These are phyloP conservation scores for Palythoa grandis DNA, from an alignment of 92 coral and sea anemone genomes.

Conservation along the genomic window DNA sequence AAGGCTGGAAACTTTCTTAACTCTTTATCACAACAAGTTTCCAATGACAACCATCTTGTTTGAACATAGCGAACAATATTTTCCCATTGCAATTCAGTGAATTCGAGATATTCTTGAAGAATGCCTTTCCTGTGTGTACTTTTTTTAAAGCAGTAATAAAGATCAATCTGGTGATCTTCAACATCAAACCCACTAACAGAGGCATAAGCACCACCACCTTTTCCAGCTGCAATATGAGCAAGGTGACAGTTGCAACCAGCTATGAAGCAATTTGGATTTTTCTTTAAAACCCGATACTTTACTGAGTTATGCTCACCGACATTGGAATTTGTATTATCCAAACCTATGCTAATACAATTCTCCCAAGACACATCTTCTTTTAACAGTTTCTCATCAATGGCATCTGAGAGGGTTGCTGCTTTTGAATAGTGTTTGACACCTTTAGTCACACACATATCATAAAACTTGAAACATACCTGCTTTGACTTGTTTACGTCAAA, in stretches of 20 bases:
- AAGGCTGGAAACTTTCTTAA: conserved; percentile 34
- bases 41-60: conserved; percentile 29
- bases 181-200: not conserved
- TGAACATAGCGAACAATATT: not conserved
- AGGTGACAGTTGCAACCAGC: conserved; percentile 38
- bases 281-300: not conserved
- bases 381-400: conserved; percentile 5
- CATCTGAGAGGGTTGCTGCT: conserved; percentile 27
- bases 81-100: conserved; percentile 33
- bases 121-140: not conserved
- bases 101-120: conserved; percentile 25
- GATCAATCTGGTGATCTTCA: conserved; percentile 30
- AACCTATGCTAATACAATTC: conserved; percentile 17
- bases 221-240: conserved; percentile 40
- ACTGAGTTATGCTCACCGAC: conserved; percentile 21
- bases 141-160: not conserved
- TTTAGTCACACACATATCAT: conserved; percentile 26
- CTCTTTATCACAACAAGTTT: conserved; percentile 44
- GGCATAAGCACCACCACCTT: conserved; percentile 36
- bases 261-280: conserved; percentile 24
- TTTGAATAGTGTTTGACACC: conserved; percentile 39
- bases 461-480: conserved; percentile 4
- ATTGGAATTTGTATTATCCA: conserved; percentile 29
- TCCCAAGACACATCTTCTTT: conserved; percentile 25
- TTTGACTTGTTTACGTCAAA: conserved; percentile 33